phyloP scores from a whole-genome alignment of 2,113 vertebrate genomes.

The Rhynchomys soricoides region DNA sequence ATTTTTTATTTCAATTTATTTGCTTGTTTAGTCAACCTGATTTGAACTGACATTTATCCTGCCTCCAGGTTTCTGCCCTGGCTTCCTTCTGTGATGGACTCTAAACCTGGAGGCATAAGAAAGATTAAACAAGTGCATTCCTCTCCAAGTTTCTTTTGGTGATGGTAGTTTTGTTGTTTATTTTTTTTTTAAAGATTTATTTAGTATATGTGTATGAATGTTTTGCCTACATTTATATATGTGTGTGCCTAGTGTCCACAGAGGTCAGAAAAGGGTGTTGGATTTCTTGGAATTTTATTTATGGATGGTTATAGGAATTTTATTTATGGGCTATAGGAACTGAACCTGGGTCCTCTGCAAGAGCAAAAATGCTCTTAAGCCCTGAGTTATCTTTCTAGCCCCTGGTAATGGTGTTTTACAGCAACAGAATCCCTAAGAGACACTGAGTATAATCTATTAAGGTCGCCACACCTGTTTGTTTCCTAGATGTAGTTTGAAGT shows the following conservation, averaged over 20 bases:
- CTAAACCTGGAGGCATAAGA: not conserved
- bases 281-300: not conserved
- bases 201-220: not conserved
- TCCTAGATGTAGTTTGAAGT: slow-evolving; percentile 30
- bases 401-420: not conserved
- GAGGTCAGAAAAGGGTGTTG: not conserved
- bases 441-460: not conserved
- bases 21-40: not conserved
- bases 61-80: not conserved
- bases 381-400: not conserved
- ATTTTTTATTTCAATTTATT: not conserved
- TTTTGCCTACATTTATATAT: not conserved
- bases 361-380: not conserved
- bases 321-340: not conserved
- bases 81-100: not conserved
- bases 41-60: not conserved
- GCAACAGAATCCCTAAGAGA: not conserved
- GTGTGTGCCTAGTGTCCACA: not conserved
- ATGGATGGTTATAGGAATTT: not conserved
- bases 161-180: not conserved
- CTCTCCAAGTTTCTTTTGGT: not conserved
- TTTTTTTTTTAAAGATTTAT: not conserved
- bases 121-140: not conserved
- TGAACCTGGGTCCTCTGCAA: not conserved
- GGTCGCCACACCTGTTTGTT: slow-evolving; percentile 27